These are phyloP conservation scores for Stomatorhinus ivindoensis DNA, from an alignment of 2,113 vertebrate genomes.

Conservation along the genomic window DNA sequence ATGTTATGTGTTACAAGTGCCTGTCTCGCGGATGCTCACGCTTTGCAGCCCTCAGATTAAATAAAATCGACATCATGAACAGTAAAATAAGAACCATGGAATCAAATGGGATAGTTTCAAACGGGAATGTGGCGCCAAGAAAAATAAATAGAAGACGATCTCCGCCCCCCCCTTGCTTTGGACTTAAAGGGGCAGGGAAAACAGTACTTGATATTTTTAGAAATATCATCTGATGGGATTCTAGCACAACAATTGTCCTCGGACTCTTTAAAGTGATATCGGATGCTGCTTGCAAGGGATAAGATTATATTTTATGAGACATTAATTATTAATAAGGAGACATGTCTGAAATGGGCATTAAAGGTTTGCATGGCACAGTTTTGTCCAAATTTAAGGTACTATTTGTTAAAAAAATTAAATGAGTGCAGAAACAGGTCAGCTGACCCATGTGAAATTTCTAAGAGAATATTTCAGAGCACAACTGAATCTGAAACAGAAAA, in stretches of 20 bases:
- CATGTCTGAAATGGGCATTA: slow-evolving; percentile 50
- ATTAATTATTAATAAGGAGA: slow-evolving; percentile 60
- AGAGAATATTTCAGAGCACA: not conserved
- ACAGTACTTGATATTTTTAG: slow-evolving; percentile 58
- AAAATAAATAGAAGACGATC: slow-evolving; percentile 70
- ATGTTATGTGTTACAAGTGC: slow-evolving; percentile 72
- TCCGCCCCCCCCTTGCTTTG: slow-evolving; percentile 43
- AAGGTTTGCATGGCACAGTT: slow-evolving; percentile 36
- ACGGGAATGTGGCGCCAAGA: slow-evolving; percentile 74
- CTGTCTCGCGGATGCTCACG: slow-evolving; percentile 53
- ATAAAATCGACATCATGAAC: slow-evolving; percentile 69
- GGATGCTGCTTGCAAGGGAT: slow-evolving; percentile 64
- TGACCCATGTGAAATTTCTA: not conserved
- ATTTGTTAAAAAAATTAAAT: not conserved
- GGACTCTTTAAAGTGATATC: slow-evolving; percentile 65
- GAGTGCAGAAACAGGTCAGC: not conserved
- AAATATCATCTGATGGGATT: slow-evolving; percentile 63
- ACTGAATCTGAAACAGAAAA: not conserved
- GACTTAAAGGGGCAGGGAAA: slow-evolving; percentile 53
- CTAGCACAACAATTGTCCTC: slow-evolving; percentile 59
- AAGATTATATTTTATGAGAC: slow-evolving; percentile 55
- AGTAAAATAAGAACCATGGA: slow-evolving; percentile 58
- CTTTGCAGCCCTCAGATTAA: slow-evolving; percentile 66
- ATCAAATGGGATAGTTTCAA: slow-evolving; percentile 84
- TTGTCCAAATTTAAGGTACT: not conserved